Base-by-base conservation (phyloP, 2,113 vertebrate genomes). In the Morphnarchus princeps region DNA sequence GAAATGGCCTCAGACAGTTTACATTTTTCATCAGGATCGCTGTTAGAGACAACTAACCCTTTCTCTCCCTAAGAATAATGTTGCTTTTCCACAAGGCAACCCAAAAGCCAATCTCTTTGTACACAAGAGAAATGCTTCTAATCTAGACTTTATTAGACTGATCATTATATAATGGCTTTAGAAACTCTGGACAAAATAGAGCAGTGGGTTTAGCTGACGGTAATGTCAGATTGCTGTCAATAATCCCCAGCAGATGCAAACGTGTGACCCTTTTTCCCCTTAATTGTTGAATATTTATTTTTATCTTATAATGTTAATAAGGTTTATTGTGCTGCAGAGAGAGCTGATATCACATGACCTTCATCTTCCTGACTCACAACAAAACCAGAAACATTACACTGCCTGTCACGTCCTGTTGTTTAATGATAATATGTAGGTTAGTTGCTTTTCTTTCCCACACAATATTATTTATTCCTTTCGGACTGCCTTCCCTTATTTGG, bases 91-190 rank as follows among this genome's bases (percentile, higher is more conserved):
- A 92, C 88, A 90, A 97, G 89, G 85, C 90, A 95, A 90, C 94
- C 90, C 93, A 97, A 97, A 97, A 97, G 80, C 96, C 91, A 87
- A 65, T 93, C 83, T 90, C 84, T 94, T 95, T 86, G 84, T 93
- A 96, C 90, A 91, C 87, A 77, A 95, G 95, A 97, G 95, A 97
- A 97, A 96, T 98, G 91, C 96, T 95, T 96, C 89, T 95, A 94
- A 95, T 82, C 80, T 96, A 90, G 93, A 95, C 71, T 87, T 97
- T 98, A 97, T 97, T 96, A 97, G 96, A 88, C 95, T 97, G 97
- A 98, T 98, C 95, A 97, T 97, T 97, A 96, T 97, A 95, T 97
- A 97, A 93, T 95, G 95, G 91, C 89, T 96, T 96, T 95, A 93
- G 97, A 97, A 97, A 97, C 93, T 93, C 94, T 66, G 96, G 91